Evolutionary conservation across 2,888 invertebrate genomes (phyloP).

Genomic region (Agrotis exclamationis): DNA sequence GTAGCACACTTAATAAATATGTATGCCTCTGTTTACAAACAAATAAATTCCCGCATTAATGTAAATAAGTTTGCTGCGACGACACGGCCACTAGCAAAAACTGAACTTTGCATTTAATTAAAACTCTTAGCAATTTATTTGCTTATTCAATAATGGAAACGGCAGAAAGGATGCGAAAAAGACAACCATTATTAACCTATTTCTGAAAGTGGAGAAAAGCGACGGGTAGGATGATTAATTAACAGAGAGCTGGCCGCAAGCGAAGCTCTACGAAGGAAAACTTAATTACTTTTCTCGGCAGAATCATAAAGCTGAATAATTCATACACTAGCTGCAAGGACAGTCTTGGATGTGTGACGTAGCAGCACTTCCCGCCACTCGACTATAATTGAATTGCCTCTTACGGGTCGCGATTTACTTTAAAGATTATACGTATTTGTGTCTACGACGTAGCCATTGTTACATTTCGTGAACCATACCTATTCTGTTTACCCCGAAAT

Average conservation of each 20-base stretch:
- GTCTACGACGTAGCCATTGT: constrained; percentile 36
- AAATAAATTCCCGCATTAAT: constrained; percentile 60
- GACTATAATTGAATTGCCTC: constrained; percentile 76
- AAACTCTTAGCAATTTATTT: constrained; percentile 74
- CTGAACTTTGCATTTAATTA: constrained; percentile 74
- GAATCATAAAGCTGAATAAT: constrained; percentile 86
- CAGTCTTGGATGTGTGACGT: constrained; percentile 73
- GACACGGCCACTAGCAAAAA: constrained; percentile 64
- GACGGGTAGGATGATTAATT: constrained; percentile 85
- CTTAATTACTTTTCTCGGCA: constrained; percentile 87
- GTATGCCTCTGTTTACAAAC: constrained; percentile 46
- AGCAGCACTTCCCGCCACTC: constrained; percentile 68
- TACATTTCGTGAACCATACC: constrained; percentile 27
- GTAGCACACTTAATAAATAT: constrained; percentile 44
- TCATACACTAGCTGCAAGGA: constrained; percentile 78
- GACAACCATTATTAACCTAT: constrained; percentile 84
- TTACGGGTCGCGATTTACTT: constrained; percentile 64
- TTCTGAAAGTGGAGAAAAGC: constrained; percentile 82
- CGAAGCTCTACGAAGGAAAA: constrained; percentile 81
- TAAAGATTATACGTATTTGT: constrained; percentile 60
- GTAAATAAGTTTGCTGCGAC: constrained; percentile 55
- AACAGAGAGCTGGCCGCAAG: constrained; percentile 82
- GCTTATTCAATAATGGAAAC: constrained; percentile 83
- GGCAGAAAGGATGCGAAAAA: constrained; percentile 81
- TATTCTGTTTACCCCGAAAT: constrained; percentile 21